Percentiles rank a stretch among this genome's conserved stretches.
Conservation (phyloP, 2,797 vertebrate genomes). For the Bradypus variegatus region DNA sequence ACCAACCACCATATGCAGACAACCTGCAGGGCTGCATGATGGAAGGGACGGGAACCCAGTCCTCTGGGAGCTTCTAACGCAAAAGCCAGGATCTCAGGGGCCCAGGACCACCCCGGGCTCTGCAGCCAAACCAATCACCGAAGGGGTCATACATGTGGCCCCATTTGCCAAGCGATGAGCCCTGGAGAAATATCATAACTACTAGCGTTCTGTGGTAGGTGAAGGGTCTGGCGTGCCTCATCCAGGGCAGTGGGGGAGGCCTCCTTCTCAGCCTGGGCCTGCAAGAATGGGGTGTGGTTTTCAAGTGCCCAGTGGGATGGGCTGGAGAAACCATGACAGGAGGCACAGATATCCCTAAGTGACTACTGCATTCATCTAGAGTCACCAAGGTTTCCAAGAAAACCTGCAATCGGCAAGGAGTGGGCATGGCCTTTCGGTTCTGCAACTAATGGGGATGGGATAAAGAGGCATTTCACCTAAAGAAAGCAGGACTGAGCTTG, state of each 20-base stretch:
- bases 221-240: neutral
- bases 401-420: neutral
- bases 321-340: neutral
- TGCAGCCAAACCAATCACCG: neutral
- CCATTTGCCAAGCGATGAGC: neutral
- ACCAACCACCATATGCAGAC: neutral
- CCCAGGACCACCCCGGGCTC: neutral
- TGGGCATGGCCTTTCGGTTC: neutral
- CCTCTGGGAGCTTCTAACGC: neutral
- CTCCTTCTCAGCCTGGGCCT: neutral
- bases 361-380: neutral
- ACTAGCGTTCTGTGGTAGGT: neutral
- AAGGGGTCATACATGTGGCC: neutral
- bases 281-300: neutral
- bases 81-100: neutral
- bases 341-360: neutral
- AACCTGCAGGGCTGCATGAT: accelerated
- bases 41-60: neutral
- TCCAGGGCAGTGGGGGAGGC: neutral
- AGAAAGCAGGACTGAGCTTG: neutral
- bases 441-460: neutral
- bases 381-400: neutral
- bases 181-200: neutral
- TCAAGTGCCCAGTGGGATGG: neutral
- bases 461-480: neutral